Evolutionary conservation across 2,888 invertebrate species (phyloP), one percentile per base, ranked within the genome.

Genomic region (Blastobasis adustella): DNA sequence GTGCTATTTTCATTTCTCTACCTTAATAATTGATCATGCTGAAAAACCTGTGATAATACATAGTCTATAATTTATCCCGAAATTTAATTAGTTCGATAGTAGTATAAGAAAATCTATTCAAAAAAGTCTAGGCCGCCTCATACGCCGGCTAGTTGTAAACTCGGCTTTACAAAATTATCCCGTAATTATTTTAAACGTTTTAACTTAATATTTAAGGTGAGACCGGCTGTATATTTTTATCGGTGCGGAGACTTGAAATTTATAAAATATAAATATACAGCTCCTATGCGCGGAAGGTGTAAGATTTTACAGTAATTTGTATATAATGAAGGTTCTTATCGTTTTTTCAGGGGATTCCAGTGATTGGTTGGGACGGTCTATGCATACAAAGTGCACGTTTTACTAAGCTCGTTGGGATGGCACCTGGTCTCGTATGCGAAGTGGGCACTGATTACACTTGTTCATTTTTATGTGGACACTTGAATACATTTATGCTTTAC

Each of bases 141-240:
- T 23, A 23, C 23, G 23, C 23, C 23, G 23, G 23, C 23, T 23
- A 23, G 23, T 23, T 49, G 63, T 55, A 71, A 76, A 60, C 9
- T 49, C n/a, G 10, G 63, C 65, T 70, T 77, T 77, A 78, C 60
- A 65, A 83, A 84, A 85, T 81, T 79, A 69, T 78, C 66, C 73
- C 58, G 74, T 83, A 82, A 87, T 87, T 84, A 87, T 83, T 84
- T 82, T 86, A 87, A 87, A 84, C 86, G 86, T 66, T 82, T 77
- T 79, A 71, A 82, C 76, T 81, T 82, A 81, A 83, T 85, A 82
- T 83, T 81, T 79, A 78, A 83, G 76, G 78, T 63, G 71, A 78
- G 76, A 66, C 68, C 42, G 72, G 76, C 79, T 76, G 73, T 67
- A 76, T 76, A 79, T 81, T 80, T 83, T 82, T 79, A 79, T 76